Percentiles rank a stretch among this genome's conserved stretches.
Evolutionary conservation across 1,140 invertebrate genomes (phyloP).

Genomic region (Drosophila pachea): DNA sequence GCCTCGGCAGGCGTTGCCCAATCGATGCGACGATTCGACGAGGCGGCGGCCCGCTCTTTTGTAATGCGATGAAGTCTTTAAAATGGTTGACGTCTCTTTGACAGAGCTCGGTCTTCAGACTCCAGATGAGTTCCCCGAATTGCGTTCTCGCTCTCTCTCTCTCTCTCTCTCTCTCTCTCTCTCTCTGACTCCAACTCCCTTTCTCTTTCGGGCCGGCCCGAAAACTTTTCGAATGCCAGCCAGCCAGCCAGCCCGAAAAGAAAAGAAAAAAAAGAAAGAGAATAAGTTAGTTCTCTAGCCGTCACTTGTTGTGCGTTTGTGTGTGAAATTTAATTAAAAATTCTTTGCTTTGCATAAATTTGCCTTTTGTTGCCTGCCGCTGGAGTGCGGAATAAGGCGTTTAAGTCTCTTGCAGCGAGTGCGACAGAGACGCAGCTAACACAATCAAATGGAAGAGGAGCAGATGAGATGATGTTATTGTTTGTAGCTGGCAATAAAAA

Average conservation of each 20-base stretch:
- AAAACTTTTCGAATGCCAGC: constrained; percentile 28
- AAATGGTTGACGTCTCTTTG: constrained; percentile 36
- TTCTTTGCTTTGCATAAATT: constrained; percentile 74
- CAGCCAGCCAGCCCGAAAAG: constrained; percentile 3
- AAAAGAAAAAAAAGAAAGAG: too few species aligned
- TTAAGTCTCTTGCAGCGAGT: not conserved
- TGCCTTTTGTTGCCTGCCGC: constrained; percentile 59
- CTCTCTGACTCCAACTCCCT: too few species aligned
- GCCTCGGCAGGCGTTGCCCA: constrained; percentile 50
- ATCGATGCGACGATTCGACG: constrained; percentile 18
- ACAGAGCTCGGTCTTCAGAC: constrained; percentile 12
- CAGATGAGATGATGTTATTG: constrained; percentile 31
- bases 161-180: too few species aligned
- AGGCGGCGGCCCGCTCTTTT: not conserved
- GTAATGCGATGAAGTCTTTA: constrained; percentile 56
- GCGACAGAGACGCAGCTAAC: constrained; percentile 1
- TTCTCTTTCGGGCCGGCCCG: not conserved
- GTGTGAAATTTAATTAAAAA: constrained; percentile 75
- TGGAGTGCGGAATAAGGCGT: not conserved
- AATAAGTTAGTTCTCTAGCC: constrained; percentile 23
- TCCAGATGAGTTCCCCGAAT: constrained; percentile 31
- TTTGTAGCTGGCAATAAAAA: constrained; percentile 65
- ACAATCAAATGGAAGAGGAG: too few species aligned
- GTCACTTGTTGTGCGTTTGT: constrained; percentile 49
- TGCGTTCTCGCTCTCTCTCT: constrained; percentile 4